phyloP scores from a whole-genome alignment of 2,888 invertebrate genomes.

The Ectemnius lituratus region DNA sequence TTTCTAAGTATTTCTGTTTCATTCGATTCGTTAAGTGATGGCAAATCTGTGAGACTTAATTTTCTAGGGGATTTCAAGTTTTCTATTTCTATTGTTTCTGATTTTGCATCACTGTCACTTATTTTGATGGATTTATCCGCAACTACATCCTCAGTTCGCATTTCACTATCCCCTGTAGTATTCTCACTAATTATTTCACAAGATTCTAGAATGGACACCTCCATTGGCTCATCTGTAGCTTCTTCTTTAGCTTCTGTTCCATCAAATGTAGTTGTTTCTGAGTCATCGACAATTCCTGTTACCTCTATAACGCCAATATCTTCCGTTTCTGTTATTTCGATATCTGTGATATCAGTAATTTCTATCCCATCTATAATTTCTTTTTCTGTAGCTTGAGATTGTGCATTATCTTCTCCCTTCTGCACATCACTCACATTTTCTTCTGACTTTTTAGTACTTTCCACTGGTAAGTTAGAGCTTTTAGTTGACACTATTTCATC shows the following conservation, averaged over 20 bases:
- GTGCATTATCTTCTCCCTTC: not conserved
- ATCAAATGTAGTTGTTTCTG: not conserved
- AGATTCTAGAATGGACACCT: conserved; percentile 2
- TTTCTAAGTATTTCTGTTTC: too few species aligned
- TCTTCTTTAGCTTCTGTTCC: not conserved
- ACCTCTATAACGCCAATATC: conserved; percentile 10
- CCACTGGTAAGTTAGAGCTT: not conserved
- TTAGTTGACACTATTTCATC: not conserved
- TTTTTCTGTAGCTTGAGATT: not conserved
- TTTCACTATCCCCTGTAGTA: not conserved
- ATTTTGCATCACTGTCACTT: not conserved
- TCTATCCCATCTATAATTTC: conserved; percentile 5
- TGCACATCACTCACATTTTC: conserved; percentile 10
- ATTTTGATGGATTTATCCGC: not conserved
- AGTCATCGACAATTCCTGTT: conserved; percentile 16
- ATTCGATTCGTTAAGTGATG: not conserved
- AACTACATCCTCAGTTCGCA: too few species aligned
- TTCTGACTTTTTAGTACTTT: not conserved
- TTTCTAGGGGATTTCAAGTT: not conserved
- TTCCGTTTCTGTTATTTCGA: conserved; percentile 8
- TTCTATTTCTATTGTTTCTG: not conserved
- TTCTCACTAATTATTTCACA: not conserved
- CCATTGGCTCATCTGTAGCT: not conserved
- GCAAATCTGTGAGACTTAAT: not conserved
- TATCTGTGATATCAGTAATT: conserved; percentile 3